Evolutionary conservation across 2,888 invertebrate species (phyloP).

Genomic region (Aspidapion aeneum): DNA sequence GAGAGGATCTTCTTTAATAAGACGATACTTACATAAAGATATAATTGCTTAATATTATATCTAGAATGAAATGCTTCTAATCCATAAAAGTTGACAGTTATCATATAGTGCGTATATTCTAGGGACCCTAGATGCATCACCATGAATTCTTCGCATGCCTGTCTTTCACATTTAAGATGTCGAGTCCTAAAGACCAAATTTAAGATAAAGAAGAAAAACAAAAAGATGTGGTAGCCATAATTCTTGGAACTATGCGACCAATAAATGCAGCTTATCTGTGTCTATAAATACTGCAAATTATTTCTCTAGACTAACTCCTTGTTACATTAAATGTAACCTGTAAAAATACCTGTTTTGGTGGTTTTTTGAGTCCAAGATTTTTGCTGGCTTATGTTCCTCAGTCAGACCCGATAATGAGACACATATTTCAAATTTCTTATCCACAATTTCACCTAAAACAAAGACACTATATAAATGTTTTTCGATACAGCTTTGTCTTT

Average conservation of each 20-base stretch:
- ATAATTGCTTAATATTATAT: constrained; percentile 79
- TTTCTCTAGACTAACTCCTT: too few relatives aligned
- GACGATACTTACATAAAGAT: constrained; percentile 85
- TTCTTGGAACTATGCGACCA: too few relatives aligned
- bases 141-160: constrained; percentile 83
- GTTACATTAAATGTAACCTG: too few relatives aligned
- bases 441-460: constrained; percentile 81
- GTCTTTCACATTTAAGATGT: constrained; percentile 75
- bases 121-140: constrained; percentile 86
- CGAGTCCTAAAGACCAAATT: constrained; percentile 58
- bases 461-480: too few relatives aligned
- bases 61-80: constrained; percentile 80
- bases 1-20: too few relatives aligned
- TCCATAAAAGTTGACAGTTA: constrained; percentile 81
- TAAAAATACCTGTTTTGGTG: constrained; percentile 26
- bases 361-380: constrained; percentile 51
- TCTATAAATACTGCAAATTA: too few relatives aligned
- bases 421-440: constrained; percentile 84
- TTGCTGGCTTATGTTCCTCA: constrained; percentile 68
- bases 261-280: too few relatives aligned
- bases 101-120: constrained; percentile 83
- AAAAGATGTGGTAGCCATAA: too few relatives aligned
- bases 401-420: constrained; percentile 79
- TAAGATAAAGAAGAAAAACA: too few relatives aligned
- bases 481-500: too few relatives aligned